Evolutionary conservation across 2,797 vertebrate species (phyloP).

Genomic region (Spinus pinus): DNA sequence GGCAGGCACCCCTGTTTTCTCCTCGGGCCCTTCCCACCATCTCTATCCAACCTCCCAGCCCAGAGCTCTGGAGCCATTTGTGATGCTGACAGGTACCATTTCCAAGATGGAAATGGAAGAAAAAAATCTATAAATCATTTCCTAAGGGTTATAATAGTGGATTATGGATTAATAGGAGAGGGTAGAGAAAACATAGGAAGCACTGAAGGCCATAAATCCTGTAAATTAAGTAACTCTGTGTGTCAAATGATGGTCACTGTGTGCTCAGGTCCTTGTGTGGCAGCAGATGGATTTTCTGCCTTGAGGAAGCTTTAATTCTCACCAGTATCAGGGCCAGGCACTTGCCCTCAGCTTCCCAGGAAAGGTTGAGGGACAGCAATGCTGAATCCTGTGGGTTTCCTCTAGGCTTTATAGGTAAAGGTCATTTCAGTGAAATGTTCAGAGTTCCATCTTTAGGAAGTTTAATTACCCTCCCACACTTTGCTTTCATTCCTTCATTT

Average conservation of each 20-base stretch:
- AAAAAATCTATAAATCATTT: constrained; percentile 26
- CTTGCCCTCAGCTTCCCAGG: neutral
- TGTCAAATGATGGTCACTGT: neutral
- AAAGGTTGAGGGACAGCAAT: rapidly evolving
- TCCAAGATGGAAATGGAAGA: constrained; percentile 35
- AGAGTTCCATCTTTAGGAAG: neutral
- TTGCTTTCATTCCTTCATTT: neutral
- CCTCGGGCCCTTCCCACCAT: neutral
- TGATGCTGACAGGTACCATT: neutral
- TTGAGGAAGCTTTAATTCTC: neutral
- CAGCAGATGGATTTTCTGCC: neutral
- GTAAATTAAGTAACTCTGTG: constrained; percentile 33
- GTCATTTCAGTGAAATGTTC: neutral
- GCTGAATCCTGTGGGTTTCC: neutral
- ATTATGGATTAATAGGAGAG: constrained; percentile 55
- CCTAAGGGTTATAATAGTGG: constrained; percentile 36
- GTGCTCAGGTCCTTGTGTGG: neutral
- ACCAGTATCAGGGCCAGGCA: rapidly evolving
- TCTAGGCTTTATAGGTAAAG: neutral
- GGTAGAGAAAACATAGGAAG: constrained; percentile 9
- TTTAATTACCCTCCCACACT: neutral
- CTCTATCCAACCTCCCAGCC: neutral
- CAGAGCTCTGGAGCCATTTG: constrained; percentile 4
- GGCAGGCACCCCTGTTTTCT: neutral
- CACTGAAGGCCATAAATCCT: constrained; percentile 11